phyloP scores from a whole-genome alignment of 2,888 invertebrate species.

The Pammene aurita region DNA sequence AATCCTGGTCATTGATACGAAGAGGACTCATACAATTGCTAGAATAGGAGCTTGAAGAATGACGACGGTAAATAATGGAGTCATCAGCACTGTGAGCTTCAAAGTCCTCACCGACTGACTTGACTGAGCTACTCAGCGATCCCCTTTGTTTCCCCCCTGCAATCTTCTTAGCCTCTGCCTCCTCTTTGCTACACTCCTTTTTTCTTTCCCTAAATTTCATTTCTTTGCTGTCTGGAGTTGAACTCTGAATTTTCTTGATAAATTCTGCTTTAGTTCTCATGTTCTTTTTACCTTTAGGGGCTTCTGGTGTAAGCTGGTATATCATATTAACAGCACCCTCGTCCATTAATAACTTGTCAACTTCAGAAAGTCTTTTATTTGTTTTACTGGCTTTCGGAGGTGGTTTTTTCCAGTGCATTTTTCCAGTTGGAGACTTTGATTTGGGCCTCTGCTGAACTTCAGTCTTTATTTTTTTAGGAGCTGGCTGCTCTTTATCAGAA shows the following conservation, averaged over 20 bases:
- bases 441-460: slow-evolving; percentile 59
- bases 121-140: slow-evolving; percentile 70
- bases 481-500: slow-evolving; percentile 55
- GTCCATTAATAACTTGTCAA: slow-evolving; percentile 90
- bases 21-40: slow-evolving; percentile 87
- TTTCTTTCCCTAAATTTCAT: slow-evolving; percentile 82
- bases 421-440: slow-evolving; percentile 68
- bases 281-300: slow-evolving; percentile 77
- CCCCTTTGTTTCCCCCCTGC: slow-evolving; percentile 66
- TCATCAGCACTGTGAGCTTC: slow-evolving; percentile 87
- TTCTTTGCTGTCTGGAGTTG: slow-evolving; percentile 71
- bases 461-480: slow-evolving; percentile 61
- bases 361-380: slow-evolving; percentile 86
- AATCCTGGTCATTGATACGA: slow-evolving; percentile 82
- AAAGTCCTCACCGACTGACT: slow-evolving; percentile 85
- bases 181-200: slow-evolving; percentile 65
- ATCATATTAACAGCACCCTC: slow-evolving; percentile 94
- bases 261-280: slow-evolving; percentile 83
- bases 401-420: slow-evolving; percentile 77
- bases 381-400: slow-evolving; percentile 75
- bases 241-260: slow-evolving; percentile 84
- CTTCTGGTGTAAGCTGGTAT: slow-evolving; percentile 87
- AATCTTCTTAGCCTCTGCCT: slow-evolving; percentile 68
- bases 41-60: slow-evolving; percentile 92
- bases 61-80: slow-evolving; percentile 90